Evolutionary conservation across 2,113 vertebrate genomes (phyloP).

Genomic region (Phyllostomus hastatus): DNA sequence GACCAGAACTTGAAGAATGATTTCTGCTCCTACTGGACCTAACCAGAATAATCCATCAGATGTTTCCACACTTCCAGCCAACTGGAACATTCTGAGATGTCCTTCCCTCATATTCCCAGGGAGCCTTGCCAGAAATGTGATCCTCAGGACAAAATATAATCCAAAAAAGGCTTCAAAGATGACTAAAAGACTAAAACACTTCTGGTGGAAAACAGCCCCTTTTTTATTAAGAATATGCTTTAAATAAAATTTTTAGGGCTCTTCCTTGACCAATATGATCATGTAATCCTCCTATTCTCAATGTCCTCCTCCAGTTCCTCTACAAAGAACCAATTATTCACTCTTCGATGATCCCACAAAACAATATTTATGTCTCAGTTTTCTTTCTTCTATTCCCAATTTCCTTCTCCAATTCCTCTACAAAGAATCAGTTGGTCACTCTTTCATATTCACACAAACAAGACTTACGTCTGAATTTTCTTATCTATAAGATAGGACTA

Average conservation of each 20-base stretch:
- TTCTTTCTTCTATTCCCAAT: background rate
- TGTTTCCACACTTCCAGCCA: constrained; percentile 76
- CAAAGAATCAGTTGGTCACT: background rate
- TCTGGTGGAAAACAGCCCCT: background rate
- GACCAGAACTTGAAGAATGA: constrained; percentile 61
- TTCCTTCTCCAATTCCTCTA: background rate
- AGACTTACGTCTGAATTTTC: background rate
- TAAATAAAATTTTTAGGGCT: background rate
- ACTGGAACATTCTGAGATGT: constrained; percentile 76
- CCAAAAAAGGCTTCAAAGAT: constrained; percentile 64
- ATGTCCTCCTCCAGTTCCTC: background rate
- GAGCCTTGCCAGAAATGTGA: constrained; percentile 75
- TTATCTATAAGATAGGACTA: background rate
- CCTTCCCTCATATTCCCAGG: constrained; percentile 78
- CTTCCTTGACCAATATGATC: background rate
- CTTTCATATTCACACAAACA: background rate
- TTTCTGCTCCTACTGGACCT: constrained; percentile 66
- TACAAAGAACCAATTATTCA: background rate
- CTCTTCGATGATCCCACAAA: background rate
- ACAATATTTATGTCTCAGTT: background rate
- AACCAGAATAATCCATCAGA: constrained; percentile 72
- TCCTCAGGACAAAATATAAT: constrained; percentile 67
- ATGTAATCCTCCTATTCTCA: background rate
- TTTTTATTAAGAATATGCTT: background rate
- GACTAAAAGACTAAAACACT: constrained; percentile 68